phyloP scores from a whole-genome alignment of 2,888 invertebrate genomes.

The Theristus sp. region DNA sequence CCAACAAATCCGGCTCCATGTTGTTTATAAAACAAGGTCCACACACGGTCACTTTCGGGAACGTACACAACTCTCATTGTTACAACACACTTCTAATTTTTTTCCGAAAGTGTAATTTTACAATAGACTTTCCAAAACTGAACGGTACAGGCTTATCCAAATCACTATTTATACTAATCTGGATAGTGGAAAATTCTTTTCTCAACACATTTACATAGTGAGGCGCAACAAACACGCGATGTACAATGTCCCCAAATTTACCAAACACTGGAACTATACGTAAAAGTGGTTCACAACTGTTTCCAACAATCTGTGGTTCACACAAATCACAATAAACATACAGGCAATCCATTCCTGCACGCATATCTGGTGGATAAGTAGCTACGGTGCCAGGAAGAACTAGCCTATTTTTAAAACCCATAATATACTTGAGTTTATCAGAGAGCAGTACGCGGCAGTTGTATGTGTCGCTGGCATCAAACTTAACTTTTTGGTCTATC shows the following conservation, averaged over 20 bases:
- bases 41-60: neutral
- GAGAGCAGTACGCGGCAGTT: neutral
- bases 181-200: neutral
- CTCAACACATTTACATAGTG: neutral
- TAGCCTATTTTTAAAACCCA: neutral
- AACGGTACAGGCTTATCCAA: neutral
- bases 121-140: constrained; percentile 1
- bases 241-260: neutral
- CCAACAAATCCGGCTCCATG: neutral
- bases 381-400: neutral
- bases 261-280: neutral
- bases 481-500: neutral
- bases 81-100: too few relatives aligned
- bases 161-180: neutral
- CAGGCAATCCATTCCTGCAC: neutral
- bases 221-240: neutral
- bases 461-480: neutral
- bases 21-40: neutral
- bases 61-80: neutral
- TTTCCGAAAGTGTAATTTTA: constrained; percentile 4
- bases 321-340: constrained; percentile 1
- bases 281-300: neutral
- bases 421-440: neutral
- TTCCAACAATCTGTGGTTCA: constrained; percentile 1
- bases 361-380: neutral